Evolutionary conservation across 2,113 vertebrate genomes (phyloP).

Genomic region (Aramus guarauna): DNA sequence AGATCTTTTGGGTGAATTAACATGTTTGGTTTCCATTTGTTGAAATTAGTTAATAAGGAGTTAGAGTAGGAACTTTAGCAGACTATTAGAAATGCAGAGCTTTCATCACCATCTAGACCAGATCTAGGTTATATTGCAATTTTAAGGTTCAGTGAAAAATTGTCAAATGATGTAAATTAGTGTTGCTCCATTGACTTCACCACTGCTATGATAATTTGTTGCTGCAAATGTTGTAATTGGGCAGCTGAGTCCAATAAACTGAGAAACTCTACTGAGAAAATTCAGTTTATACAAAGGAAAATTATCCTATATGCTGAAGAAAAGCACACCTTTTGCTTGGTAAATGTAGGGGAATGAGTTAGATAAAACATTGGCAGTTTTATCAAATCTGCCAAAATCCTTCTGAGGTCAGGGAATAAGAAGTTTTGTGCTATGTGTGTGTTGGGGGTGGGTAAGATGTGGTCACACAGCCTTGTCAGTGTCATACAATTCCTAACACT

Average conservation of each 20-base stretch:
- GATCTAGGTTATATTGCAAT: background rate
- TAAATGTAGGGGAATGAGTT: background rate
- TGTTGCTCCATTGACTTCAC: background rate
- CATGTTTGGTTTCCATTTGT: background rate
- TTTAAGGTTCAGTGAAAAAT: background rate
- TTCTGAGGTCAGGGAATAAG: background rate
- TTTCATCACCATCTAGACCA: background rate
- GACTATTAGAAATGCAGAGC: background rate
- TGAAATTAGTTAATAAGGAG: background rate
- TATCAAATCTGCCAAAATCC: background rate
- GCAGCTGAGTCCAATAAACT: background rate
- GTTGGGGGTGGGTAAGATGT: background rate
- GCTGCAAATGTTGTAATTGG: background rate
- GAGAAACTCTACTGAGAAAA: background rate
- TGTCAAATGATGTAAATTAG: background rate
- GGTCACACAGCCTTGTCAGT: background rate
- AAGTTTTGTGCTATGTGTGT: background rate
- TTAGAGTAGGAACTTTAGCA: background rate
- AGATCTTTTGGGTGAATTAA: background rate
- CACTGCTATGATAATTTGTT: background rate
- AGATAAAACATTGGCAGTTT: background rate
- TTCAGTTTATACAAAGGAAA: background rate
- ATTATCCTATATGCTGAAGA: background rate
- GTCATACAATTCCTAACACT: background rate
- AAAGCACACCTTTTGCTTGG: background rate